phyloP scores from a whole-genome alignment of 2,113 vertebrate genomes.

The Neofelis nebulosa region DNA sequence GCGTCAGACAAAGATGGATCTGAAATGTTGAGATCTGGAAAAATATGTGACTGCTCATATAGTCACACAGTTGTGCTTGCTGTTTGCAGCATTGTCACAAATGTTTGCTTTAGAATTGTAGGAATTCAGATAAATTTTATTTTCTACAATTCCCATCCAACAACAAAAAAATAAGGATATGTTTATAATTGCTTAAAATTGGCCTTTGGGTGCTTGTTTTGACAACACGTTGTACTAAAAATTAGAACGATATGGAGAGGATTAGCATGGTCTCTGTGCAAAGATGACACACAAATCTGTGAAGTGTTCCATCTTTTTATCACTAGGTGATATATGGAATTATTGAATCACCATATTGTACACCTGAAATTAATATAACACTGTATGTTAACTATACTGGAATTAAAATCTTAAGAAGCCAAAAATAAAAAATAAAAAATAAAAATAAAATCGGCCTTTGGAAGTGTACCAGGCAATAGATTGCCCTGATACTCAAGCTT shows the following conservation, averaged over 20 bases:
- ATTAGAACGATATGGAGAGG: neutral
- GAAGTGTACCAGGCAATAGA: neutral
- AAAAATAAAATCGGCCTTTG: neutral
- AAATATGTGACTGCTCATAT: fast-evolving
- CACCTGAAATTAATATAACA: neutral
- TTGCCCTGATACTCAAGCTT: neutral
- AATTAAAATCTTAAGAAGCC: neutral
- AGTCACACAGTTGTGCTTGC: neutral
- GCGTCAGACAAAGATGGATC: no score
- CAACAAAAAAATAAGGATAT: neutral
- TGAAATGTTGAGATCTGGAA: neutral
- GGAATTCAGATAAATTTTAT: neutral
- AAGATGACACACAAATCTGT: neutral
- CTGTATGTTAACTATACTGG: neutral
- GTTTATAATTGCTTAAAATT: neutral
- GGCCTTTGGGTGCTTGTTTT: neutral
- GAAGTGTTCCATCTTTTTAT: neutral
- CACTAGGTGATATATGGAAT: neutral
- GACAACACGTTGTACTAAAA: neutral
- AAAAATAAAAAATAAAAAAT: neutral
- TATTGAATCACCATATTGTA: neutral
- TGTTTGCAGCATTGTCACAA: neutral
- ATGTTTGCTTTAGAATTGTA: neutral
- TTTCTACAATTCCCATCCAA: neutral
- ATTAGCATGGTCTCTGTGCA: neutral